Evolutionary conservation across 2,888 invertebrate species (phyloP).

Genomic region (Xylota segnis): DNA sequence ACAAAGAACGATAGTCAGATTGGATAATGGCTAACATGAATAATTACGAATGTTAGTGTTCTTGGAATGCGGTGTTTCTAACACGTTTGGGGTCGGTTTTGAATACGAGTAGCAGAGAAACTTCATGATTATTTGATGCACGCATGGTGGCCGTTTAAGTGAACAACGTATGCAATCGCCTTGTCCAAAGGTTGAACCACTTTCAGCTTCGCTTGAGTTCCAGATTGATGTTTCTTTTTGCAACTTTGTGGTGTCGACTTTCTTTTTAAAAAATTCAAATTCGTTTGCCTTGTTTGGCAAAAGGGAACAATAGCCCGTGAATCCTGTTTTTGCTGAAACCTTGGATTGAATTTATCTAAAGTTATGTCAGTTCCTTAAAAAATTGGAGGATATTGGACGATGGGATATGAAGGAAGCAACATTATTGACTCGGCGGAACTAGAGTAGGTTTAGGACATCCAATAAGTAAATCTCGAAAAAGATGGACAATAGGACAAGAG

Average conservation of each 20-base stretch:
- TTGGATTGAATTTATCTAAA: too few relatives aligned
- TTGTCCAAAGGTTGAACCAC: conserved; percentile 1
- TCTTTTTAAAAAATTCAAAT: background rate
- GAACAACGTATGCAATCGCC: conserved; percentile 9
- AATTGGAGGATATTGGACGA: too few relatives aligned
- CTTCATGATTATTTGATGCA: conserved; percentile 23
- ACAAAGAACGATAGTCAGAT: conserved; percentile 44
- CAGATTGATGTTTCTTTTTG: background rate
- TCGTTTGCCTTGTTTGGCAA: background rate
- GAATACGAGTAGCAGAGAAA: background rate
- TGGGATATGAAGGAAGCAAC: too few relatives aligned
- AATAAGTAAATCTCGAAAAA: too few relatives aligned
- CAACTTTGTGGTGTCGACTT: background rate
- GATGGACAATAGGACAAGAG: too few relatives aligned
- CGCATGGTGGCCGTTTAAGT: conserved; percentile 20
- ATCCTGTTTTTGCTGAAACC: too few relatives aligned
- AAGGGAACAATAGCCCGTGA: background rate
- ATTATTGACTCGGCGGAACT: too few relatives aligned
- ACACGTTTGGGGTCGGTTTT: background rate
- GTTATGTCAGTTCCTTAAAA: too few relatives aligned
- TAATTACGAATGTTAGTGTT: conserved; percentile 36
- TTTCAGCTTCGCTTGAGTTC: conserved; percentile 4
- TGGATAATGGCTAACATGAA: conserved; percentile 51
- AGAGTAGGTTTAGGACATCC: too few relatives aligned
- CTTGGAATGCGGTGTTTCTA: background rate